Evolutionary conservation across 2,888 invertebrate species (phyloP), one percentile per base, ranked within the genome.

Genomic region (Ennomos quercinarius): DNA sequence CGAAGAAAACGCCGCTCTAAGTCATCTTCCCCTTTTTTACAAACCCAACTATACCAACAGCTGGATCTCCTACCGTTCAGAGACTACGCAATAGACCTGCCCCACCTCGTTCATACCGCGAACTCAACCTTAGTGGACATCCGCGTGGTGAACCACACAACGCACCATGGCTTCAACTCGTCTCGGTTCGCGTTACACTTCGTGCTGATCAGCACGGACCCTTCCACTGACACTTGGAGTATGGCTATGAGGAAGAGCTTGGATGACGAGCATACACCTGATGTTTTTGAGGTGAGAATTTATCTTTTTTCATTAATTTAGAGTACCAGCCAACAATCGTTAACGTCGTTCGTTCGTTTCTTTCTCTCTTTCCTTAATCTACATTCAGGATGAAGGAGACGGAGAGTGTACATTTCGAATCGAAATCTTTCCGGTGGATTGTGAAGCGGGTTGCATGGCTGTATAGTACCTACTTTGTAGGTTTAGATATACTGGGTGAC

Each of bases 251-350:
- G 92, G 63, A 93, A 93, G 78, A 95, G 94, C 57, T 76, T 96
- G 56, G 95, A 96, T 72, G 96, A 96, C 74, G 96, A 96, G 75
- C 95, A 95, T 68, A 94, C 95, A n/a, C 96, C 96, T 0, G 96
- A 96, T 0, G 94, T 96, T 47, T 96, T 96, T 76, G 93, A 94
- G 88, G 95, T 95, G 0, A 74, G 75, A 6, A 6, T 27, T 27
- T 6, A 5, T 0, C 0, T 27, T 27, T 6, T 27, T 27, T 27
- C 6, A 6, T 27, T 27, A 17, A 17, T 2, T n/a, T n/a, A n/a
- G n/a, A n/a, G n/a, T n/a, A n/a, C n/a, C n/a, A n/a, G n/a, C n/a
- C n/a, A n/a, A n/a, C n/a, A n/a, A n/a, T n/a, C n/a, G n/a, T n/a
- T n/a, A n/a, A n/a, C n/a, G n/a, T n/a, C n/a, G n/a, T n/a, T n/a